phyloP scores from a whole-genome alignment of 2,888 invertebrate species.

The Stenolophus ochropezus region DNA sequence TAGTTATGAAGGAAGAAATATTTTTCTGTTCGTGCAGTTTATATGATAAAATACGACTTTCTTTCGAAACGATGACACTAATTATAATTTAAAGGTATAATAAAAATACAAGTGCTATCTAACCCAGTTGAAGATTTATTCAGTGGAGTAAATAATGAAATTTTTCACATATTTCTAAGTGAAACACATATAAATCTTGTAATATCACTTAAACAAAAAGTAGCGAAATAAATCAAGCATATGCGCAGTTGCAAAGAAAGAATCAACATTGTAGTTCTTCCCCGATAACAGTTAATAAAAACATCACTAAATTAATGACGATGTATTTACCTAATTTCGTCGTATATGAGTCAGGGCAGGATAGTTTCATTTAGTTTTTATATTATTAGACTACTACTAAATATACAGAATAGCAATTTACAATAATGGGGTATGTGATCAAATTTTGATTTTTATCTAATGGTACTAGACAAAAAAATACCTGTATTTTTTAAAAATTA shows the following conservation, averaged over 20 bases:
- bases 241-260: neutral
- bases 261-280: too few relatives aligned
- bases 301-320: too few relatives aligned
- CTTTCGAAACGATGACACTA: constrained; percentile 44
- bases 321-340: too few relatives aligned
- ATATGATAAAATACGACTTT: constrained; percentile 33
- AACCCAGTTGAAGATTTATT: constrained; percentile 43
- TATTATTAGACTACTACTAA: too few relatives aligned
- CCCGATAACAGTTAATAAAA: too few relatives aligned
- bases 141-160: constrained; percentile 39
- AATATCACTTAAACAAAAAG: constrained; percentile 15
- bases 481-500: too few relatives aligned
- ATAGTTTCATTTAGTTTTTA: too few relatives aligned
- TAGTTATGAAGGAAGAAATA: neutral
- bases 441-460: too few relatives aligned
- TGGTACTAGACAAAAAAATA: too few relatives aligned
- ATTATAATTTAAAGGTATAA: constrained; percentile 33
- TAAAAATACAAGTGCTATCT: constrained; percentile 38
- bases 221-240: constrained; percentile 9
- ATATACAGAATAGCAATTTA: too few relatives aligned
- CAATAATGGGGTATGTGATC: too few relatives aligned
- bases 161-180: constrained; percentile 42
- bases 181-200: constrained; percentile 28
- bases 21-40: constrained; percentile 18
- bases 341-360: too few relatives aligned